phyloP scores from a whole-genome alignment of 2,888 invertebrate species.

The Synanthedon tipuliformis region DNA sequence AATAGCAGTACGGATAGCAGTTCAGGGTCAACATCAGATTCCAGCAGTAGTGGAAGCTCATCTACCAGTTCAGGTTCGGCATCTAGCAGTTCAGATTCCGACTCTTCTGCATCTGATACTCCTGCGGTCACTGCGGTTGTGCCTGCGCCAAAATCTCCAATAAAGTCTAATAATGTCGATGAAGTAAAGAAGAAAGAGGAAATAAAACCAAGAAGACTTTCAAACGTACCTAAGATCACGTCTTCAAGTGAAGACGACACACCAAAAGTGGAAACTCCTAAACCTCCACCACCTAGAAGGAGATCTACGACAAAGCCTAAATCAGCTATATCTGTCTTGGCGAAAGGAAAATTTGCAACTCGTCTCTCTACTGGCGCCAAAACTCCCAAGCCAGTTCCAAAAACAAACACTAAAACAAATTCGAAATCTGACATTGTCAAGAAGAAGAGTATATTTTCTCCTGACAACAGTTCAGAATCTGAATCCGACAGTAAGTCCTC shows the following conservation, averaged over 20 bases:
- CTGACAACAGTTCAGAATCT: constrained; percentile 74
- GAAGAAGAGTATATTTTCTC: constrained; percentile 86
- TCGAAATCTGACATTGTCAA: constrained; percentile 44
- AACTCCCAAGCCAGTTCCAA: constrained; percentile 48
- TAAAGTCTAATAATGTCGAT: constrained; percentile 37
- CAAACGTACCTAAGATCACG: constrained; percentile 50
- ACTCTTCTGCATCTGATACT: constrained; percentile 71
- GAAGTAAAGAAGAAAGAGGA: constrained; percentile 42
- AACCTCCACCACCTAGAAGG: constrained; percentile 52
- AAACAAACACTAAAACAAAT: constrained; percentile 46
- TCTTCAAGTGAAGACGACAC: constrained; percentile 75
- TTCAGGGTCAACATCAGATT: constrained; percentile 76
- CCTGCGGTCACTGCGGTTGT: constrained; percentile 20
- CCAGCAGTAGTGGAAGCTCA: constrained; percentile 76
- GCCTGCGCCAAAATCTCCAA: constrained; percentile 25
- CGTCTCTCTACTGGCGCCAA: constrained; percentile 45
- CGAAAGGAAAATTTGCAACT: constrained; percentile 56
- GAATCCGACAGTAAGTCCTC: constrained; percentile 53
- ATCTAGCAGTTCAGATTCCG: constrained; percentile 77
- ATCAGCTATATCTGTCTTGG: constrained; percentile 72
- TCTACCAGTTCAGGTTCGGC: constrained; percentile 78
- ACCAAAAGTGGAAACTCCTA: constrained; percentile 46
- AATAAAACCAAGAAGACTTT: constrained; percentile 35
- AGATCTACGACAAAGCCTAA: constrained; percentile 72
- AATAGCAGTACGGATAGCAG: constrained; percentile 73